phyloP scores from a whole-genome alignment of 1,140 invertebrate species.

The Hylaeus volcanicus region DNA sequence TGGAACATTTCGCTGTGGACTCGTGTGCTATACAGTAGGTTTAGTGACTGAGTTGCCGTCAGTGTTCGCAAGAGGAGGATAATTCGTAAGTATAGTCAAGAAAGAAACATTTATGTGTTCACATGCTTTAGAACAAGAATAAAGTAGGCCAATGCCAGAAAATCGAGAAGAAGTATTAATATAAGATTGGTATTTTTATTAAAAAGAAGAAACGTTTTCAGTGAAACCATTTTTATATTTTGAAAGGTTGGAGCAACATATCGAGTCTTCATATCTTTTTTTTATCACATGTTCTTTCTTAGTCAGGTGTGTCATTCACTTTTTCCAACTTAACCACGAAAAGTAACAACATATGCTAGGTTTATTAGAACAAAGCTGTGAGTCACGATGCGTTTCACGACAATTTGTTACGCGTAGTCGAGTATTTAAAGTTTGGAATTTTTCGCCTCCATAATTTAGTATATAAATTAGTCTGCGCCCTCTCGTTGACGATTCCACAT shows the following conservation, averaged over 20 bases:
- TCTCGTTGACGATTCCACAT: constrained; percentile 43
- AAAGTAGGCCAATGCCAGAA: too few relatives aligned
- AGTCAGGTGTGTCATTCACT: too few relatives aligned
- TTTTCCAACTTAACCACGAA: too few relatives aligned
- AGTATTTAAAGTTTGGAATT: constrained; percentile 1
- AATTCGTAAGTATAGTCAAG: not conserved
- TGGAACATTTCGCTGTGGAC: too few relatives aligned
- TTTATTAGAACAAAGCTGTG: not conserved
- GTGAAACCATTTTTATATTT: too few relatives aligned
- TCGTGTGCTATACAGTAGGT: not conserved
- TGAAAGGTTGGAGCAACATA: too few relatives aligned
- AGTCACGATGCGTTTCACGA: not conserved
- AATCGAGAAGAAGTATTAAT: too few relatives aligned
- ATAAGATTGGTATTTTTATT: too few relatives aligned
- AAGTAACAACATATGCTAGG: not conserved
- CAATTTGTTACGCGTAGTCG: not conserved
- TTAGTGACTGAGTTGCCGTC: not conserved
- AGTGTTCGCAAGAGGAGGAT: not conserved
- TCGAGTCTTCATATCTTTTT: too few relatives aligned
- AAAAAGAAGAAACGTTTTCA: too few relatives aligned
- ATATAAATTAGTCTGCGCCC: constrained; percentile 41
- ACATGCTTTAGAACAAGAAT: not conserved
- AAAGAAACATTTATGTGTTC: not conserved
- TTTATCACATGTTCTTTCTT: too few relatives aligned
- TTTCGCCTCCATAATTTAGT: constrained; percentile 9